These are phyloP conservation scores for Sturmia bella DNA, from an alignment of 2,888 invertebrate genomes.

Conservation along the genomic window DNA sequence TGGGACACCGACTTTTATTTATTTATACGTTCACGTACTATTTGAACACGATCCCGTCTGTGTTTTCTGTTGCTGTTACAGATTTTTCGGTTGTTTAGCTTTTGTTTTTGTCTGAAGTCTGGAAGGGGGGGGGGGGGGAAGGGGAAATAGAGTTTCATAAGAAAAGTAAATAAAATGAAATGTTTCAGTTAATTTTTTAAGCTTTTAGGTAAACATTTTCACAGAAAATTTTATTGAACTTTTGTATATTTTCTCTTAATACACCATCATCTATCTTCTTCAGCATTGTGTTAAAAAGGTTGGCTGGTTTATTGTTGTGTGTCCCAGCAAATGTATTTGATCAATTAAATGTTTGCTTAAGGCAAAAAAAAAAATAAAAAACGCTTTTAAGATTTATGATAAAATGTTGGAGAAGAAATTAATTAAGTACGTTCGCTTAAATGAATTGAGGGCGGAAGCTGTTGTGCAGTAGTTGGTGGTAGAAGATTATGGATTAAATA, in stretches of 20 bases:
- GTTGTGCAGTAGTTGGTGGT: no score
- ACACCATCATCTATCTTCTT: no score
- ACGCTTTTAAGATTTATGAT: conserved; percentile 33
- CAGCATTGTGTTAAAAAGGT: background rate
- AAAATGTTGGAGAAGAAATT: conserved; percentile 3
- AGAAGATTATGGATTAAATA: background rate
- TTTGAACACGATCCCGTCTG: conserved; percentile 38
- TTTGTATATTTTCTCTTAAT: conserved; percentile 19
- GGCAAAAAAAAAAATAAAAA: conserved; percentile 1
- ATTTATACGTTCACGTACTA: conserved; percentile 38
- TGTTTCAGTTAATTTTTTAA: conserved; percentile 43
- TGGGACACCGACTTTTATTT: conserved; percentile 66
- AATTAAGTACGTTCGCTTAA: background rate
- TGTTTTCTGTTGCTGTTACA: conserved; percentile 48
- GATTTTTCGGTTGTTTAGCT: conserved; percentile 42
- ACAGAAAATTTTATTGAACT: background rate
- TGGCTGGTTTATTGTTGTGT: conserved; percentile 1
- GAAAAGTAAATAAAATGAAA: conserved; percentile 49
- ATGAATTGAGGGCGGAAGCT: background rate
- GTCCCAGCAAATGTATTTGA: conserved; percentile 5
- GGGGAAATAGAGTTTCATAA: conserved; percentile 14
- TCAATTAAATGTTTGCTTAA: conserved; percentile 38
- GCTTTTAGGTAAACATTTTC: conserved; percentile 41
- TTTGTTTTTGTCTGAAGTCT: background rate
- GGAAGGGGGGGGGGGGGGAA: no score